These are phyloP conservation scores for Patella ulyssiponensis DNA, from an alignment of 2,888 invertebrate genomes.

Conservation along the genomic window DNA sequence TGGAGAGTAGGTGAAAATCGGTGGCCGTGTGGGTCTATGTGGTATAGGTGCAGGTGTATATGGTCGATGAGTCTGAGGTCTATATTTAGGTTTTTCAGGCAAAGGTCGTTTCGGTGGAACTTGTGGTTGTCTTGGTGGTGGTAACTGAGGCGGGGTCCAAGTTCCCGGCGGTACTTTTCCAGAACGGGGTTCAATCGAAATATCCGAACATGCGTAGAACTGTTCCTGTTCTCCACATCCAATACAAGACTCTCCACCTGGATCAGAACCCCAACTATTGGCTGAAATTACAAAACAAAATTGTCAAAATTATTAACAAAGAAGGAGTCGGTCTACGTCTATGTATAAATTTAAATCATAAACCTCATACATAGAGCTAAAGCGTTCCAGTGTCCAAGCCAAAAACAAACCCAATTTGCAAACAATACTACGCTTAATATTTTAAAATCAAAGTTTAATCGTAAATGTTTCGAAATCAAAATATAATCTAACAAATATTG, in stretches of 20 bases:
- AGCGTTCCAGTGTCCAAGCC: too few species aligned
- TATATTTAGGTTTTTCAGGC: neutral
- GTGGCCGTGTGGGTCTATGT: neutral
- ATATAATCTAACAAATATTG: too few species aligned
- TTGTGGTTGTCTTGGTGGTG: too few species aligned
- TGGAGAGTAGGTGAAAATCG: neutral
- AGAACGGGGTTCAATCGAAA: conserved; percentile 30
- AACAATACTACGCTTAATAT: too few species aligned
- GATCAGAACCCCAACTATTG: conserved; percentile 47
- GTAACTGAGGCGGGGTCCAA: neutral
- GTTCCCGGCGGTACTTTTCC: neutral
- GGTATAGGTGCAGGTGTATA: neutral
- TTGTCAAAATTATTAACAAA: too few species aligned
- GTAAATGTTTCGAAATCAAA: too few species aligned
- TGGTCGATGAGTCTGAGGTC: neutral
- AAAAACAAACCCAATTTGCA: too few species aligned
- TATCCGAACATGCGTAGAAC: conserved; percentile 47
- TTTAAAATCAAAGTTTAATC: too few species aligned
- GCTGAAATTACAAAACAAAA: conserved; percentile 28
- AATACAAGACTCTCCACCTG: conserved; percentile 41
- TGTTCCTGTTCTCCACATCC: conserved; percentile 49
- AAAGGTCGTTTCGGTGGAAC: neutral
- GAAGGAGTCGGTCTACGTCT: too few species aligned
- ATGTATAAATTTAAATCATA: too few species aligned
- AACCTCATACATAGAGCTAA: too few species aligned